Conservation (phyloP, 64 coral and sea anemone species). For the Dendronephthya gigantea region DNA sequence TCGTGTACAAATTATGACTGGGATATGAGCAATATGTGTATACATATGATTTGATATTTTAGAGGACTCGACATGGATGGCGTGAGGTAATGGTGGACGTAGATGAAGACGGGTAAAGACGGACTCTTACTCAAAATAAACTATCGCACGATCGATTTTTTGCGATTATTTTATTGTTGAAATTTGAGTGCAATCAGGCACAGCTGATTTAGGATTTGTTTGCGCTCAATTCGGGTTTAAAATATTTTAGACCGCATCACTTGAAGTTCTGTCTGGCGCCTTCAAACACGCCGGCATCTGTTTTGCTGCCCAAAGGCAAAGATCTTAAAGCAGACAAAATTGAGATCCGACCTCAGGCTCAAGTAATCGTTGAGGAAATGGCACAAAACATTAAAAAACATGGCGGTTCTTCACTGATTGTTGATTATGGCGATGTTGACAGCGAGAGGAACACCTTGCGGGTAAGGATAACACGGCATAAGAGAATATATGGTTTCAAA, state of each 20-base stretch:
- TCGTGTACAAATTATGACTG: not conserved
- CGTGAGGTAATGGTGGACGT: conserved; percentile 77
- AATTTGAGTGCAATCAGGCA: no score
- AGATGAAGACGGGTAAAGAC: conserved; percentile 34
- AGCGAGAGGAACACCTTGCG: conserved; percentile 57
- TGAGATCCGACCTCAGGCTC: conserved; percentile 66
- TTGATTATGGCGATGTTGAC: conserved; percentile 73
- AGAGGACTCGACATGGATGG: conserved; percentile 91
- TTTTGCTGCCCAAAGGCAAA: conserved; percentile 29
- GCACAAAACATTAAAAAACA: conserved; percentile 16
- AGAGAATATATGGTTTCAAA: not conserved
- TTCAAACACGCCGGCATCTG: conserved; percentile 45
- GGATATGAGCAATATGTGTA: not conserved
- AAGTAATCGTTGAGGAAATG: conserved; percentile 55
- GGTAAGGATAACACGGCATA: conserved; percentile 30
- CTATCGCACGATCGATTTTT: no score
- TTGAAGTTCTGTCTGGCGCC: conserved; percentile 76
- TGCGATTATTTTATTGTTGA: no score
- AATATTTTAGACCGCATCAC: conserved; percentile 37
- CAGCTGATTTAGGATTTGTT: no score
- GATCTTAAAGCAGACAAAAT: conserved; percentile 14
- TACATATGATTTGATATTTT: not conserved
- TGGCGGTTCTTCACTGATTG: conserved; percentile 68
- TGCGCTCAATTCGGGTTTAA: not conserved
- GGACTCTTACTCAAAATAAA: not conserved